phyloP scores from a whole-genome alignment of 2,113 vertebrate genomes.

The Eulacestoma nigropectus region DNA sequence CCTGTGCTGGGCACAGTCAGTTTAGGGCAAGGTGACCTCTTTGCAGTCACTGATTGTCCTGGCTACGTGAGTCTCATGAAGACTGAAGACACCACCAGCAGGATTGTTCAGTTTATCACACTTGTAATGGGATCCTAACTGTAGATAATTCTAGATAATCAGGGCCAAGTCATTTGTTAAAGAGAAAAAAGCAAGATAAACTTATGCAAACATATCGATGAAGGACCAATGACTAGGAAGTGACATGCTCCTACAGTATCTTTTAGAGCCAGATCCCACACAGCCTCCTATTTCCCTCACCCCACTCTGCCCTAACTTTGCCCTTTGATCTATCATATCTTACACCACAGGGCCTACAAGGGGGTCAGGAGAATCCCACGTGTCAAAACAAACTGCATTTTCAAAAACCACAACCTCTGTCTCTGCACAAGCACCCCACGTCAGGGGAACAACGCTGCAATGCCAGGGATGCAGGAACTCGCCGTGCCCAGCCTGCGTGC shows the following conservation, averaged over 20 bases:
- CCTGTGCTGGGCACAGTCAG: not conserved
- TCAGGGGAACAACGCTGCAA: not conserved
- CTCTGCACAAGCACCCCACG: not conserved
- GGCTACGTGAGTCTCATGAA: accelerated
- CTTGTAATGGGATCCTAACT: not conserved
- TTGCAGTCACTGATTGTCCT: not conserved
- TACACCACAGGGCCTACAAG: not conserved
- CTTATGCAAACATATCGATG: not conserved
- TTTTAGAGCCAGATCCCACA: not conserved
- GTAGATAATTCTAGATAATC: not conserved
- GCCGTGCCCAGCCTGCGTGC: accelerated
- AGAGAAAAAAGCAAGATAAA: not conserved
- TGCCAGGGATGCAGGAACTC: not conserved
- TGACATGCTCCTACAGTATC: not conserved
- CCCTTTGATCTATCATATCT: not conserved
- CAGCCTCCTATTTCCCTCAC: not conserved
- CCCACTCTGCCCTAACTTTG: not conserved
- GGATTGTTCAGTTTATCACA: not conserved
- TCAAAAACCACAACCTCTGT: not conserved
- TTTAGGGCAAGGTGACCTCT: not conserved
- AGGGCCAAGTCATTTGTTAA: not conserved
- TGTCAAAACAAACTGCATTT: slow-evolving; percentile 14
- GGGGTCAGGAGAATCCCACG: not conserved
- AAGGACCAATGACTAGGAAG: not conserved
- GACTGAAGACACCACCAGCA: not conserved